These are phyloP conservation scores for Myripristis jacobus DNA, from an alignment of 2,797 vertebrate genomes.

Conservation along the genomic window DNA sequence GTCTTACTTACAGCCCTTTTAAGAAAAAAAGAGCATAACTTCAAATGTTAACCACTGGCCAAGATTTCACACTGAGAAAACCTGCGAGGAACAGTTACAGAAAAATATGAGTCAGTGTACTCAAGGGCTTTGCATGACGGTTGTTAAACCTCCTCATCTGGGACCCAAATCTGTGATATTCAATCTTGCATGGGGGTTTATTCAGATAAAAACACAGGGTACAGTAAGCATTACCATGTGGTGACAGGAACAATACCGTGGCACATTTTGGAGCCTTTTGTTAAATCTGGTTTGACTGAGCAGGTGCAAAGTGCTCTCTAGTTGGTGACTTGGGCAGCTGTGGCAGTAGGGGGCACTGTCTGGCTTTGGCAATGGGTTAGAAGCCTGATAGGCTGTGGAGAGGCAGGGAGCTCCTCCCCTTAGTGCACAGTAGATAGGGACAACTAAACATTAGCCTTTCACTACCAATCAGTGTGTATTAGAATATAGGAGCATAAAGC, in stretches of 20 bases:
- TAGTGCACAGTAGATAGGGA: slow-evolving; percentile 28
- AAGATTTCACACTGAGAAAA: not conserved
- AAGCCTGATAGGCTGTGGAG: slow-evolving; percentile 19
- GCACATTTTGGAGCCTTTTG: not conserved
- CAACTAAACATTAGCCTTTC: slow-evolving; percentile 48
- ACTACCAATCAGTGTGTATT: slow-evolving; percentile 28
- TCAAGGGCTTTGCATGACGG: too few relatives aligned
- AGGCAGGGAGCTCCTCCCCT: slow-evolving; percentile 27
- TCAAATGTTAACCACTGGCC: not conserved
- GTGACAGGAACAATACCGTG: not conserved
- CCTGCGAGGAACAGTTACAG: not conserved
- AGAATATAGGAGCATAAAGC: slow-evolving; percentile 24
- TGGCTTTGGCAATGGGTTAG: slow-evolving; percentile 75
- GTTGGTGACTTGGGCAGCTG: slow-evolving; percentile 34
- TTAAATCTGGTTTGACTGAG: slow-evolving; percentile 12
- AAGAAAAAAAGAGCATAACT: not conserved
- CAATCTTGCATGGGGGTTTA: too few relatives aligned
- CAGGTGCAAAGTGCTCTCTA: slow-evolving; percentile 18
- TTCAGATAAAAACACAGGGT: not conserved
- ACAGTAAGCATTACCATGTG: not conserved
- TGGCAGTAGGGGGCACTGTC: slow-evolving; percentile 86
- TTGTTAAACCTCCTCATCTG: not conserved
- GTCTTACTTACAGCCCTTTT: too few relatives aligned
- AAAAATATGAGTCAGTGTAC: not conserved
- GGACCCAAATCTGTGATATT: not conserved